Base-by-base conservation (phyloP, 2,797 vertebrate species). In the Phyllotis vaccarum region DNA sequence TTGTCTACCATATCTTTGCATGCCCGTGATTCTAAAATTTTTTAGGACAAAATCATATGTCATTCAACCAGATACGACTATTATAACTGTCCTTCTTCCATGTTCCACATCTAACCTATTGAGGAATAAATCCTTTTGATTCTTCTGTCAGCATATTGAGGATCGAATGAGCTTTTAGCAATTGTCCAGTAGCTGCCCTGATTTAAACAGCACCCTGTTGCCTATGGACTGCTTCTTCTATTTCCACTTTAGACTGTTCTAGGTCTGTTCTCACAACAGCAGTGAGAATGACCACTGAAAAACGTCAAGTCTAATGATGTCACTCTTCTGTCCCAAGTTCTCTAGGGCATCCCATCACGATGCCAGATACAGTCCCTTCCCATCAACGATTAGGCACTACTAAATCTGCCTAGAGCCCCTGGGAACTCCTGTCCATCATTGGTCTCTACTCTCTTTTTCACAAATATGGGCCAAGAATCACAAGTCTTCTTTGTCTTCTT, bases 301-400 rank as follows among this genome's bases (percentile, higher is more conserved):
- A 58, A 49, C 13, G 6, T 13, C 27, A 34, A 21, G 17, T 2
- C 16, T 62, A 1, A 22, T 12, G 3, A 6, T 0, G n/a, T 6
- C 29, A 52, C 37, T 49, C 22, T 75, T 62, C 49, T 49, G 27
- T 37, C 6, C 72, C 0, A 7, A 19, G 78, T 60, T 6, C 64
- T 58, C 56, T 5, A 0, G 37, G 2, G 16, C 31, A 64, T 70
- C 29, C 75, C 19, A 21, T 6, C 16, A 19, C 27, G 49, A 29
- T 24, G 14, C 49, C 52, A 52, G 21, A n/a, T 9, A 31, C 6
- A 37, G 37, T 24, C 64, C 19, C 31, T 10, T 46, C 58, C 58
- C 7, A 34, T 16, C 40, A 68, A 22, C 1, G 12, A 17, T 49
- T 80, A n/a, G 27, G 14, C 5, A 2, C 56, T 34, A 7, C 0